Evolutionary conservation across 1,140 invertebrate genomes (phyloP).

Genomic region (Varroa destructor): DNA sequence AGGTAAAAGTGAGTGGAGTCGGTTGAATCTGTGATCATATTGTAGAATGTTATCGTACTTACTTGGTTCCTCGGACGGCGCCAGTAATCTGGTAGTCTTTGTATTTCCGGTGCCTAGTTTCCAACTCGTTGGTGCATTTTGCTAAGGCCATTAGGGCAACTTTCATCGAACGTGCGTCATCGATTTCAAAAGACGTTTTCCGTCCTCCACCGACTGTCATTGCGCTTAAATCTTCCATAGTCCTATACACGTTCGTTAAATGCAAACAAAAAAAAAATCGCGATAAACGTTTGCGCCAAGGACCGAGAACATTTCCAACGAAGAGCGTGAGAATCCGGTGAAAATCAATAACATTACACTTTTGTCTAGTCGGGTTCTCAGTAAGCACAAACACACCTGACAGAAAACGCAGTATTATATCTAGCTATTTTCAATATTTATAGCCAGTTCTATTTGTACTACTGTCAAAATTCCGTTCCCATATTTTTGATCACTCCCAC

Average conservation of each 20-base stretch:
- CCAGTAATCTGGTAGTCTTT: slow-evolving; percentile 12
- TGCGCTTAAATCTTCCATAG: not conserved
- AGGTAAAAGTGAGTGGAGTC: too few species aligned
- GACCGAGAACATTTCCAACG: too few species aligned
- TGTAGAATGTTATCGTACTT: not conserved
- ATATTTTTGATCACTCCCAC: too few species aligned
- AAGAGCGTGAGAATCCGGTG: too few species aligned
- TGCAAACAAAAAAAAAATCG: not conserved
- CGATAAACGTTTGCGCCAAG: not conserved
- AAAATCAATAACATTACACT: too few species aligned
- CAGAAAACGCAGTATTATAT: too few species aligned
- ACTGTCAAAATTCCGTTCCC: too few species aligned
- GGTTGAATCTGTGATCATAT: too few species aligned
- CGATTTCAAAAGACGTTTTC: slow-evolving; percentile 25
- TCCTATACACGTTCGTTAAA: not conserved
- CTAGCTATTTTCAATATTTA: too few species aligned
- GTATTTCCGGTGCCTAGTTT: slow-evolving; percentile 19
- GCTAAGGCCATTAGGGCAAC: slow-evolving; percentile 6
- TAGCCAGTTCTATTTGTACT: too few species aligned
- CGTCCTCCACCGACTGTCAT: slow-evolving; percentile 4
- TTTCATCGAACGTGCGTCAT: slow-evolving; percentile 26
- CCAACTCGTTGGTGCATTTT: slow-evolving; percentile 22
- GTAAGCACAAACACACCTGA: too few species aligned
- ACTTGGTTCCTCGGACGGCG: slow-evolving; percentile 14
- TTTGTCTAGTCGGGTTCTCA: too few species aligned